Conservation (phyloP, 2,797 vertebrate species). For the Carapus acus region DNA sequence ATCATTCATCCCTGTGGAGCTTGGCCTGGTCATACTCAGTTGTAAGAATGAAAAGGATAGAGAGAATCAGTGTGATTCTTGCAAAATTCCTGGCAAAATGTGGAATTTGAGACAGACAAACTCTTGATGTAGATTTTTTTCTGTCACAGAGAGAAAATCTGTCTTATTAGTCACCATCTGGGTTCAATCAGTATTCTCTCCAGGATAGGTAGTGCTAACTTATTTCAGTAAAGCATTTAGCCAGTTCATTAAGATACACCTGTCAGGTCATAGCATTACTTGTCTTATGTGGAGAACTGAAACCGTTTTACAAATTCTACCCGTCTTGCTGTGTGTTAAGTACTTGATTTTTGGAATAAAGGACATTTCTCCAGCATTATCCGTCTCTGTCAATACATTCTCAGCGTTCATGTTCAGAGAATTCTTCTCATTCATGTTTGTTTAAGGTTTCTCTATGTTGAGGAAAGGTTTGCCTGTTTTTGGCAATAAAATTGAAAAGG, state of each 20-base stretch:
- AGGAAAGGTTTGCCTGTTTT: too few relatives aligned
- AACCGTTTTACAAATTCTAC: not conserved
- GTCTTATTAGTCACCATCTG: not conserved
- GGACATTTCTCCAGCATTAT: too few relatives aligned
- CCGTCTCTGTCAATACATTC: too few relatives aligned
- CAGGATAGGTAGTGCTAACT: not conserved
- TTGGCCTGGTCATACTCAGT: slow-evolving; percentile 66
- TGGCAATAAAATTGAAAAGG: slow-evolving; percentile 33
- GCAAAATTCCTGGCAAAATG: slow-evolving; percentile 29
- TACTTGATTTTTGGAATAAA: too few relatives aligned
- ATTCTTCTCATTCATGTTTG: too few relatives aligned
- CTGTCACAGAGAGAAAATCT: not conserved
- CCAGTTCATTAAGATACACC: not conserved
- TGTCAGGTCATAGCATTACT: not conserved
- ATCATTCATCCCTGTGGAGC: slow-evolving; percentile 60
- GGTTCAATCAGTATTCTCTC: not conserved
- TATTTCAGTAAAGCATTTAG: not conserved
- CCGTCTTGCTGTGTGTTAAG: not conserved
- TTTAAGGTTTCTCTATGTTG: too few relatives aligned
- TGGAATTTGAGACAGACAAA: too few relatives aligned
- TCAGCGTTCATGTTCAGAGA: too few relatives aligned
- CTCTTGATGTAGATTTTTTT: not conserved
- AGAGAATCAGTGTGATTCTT: slow-evolving; percentile 47
- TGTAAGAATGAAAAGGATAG: slow-evolving; percentile 42
- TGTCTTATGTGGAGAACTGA: not conserved